Base-by-base conservation (phyloP, 2,113 vertebrate genomes). In the Scomber japonicus region DNA sequence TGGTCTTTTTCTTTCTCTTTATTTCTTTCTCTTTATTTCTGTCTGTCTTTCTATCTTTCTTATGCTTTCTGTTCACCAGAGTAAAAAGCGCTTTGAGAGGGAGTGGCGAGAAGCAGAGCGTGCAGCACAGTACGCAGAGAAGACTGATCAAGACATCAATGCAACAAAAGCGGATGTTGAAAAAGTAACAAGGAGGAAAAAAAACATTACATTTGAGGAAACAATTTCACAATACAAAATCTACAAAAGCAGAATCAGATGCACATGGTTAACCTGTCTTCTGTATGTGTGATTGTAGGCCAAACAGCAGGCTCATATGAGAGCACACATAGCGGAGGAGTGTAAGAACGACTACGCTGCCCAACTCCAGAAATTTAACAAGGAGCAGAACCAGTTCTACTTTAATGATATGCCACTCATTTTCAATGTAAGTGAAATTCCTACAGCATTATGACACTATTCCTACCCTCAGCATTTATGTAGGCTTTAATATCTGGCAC, bases 81-180 rank as follows among this genome's bases (percentile, higher is more conserved):
- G 96, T 89, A 97, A 97, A 92, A 96, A 96, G 14, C 96, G 96
- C 14, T 97, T 97, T 56, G 97, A 97, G 78, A 94, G 96, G 16
- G 97, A 97, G 77, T 97, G 97, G 94, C 92, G 95, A 57, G 97
- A 97, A 85, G 97, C 96, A 0, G 97, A 97, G 83, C 96, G 96
- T 24, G 94, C 97, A 0, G 93, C 95, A 8, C 95, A 95, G 84
- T 94, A 94, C 0, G 96, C 96, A 0, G 96, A 97, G 69, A 95
- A 95, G 68, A 95, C 96, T 0, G 97, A 97, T 80, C 96, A 97
- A 80, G 97, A 97, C 71, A 95, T 97, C 87, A 97, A 97, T 3
- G 96, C 97, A 70, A 97, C 97, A 45, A 97, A 97, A 87, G 97
- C 97, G 0, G 97, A 97, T 0, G 97, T 97, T 80, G 97, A 97